Conservation (phyloP, 2,113 vertebrate genomes). For the Etheostoma spectabile region DNA sequence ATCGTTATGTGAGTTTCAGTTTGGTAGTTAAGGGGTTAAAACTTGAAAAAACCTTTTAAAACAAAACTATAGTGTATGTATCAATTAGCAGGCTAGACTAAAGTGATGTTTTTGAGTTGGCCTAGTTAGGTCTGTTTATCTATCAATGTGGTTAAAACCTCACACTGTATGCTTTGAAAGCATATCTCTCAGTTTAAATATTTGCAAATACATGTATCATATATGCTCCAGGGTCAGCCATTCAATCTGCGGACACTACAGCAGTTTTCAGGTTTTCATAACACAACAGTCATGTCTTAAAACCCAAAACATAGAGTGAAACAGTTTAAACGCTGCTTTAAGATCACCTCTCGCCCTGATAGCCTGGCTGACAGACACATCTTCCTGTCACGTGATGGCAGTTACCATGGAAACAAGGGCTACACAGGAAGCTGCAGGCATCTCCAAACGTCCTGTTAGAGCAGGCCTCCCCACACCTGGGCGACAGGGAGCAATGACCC, state of each 20-base stretch:
- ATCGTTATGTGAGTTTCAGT: background rate
- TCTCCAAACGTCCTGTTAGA: conserved; percentile 86
- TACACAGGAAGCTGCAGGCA: conserved; percentile 85
- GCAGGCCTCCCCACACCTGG: conserved; percentile 91
- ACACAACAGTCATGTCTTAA: background rate
- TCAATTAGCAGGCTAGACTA: background rate
- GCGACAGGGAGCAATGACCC: background rate
- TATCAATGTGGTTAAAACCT: background rate
- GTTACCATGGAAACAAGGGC: conserved; percentile 84
- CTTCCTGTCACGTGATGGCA: conserved; percentile 91
- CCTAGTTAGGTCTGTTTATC: background rate
- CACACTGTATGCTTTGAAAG: background rate
- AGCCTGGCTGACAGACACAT: conserved; percentile 90
- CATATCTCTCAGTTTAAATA: conserved; percentile 9
- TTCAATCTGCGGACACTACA: too few relatives aligned
- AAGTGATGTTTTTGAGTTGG: background rate
- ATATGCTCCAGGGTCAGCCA: background rate
- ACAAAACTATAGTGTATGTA: background rate
- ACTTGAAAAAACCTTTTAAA: background rate
- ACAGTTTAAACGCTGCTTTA: background rate
- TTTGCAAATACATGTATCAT: background rate
- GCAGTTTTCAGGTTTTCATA: background rate
- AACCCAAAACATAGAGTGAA: background rate
- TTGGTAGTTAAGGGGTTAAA: background rate
- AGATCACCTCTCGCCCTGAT: conserved; percentile 90